These are phyloP conservation scores for Nesogale talazaci DNA, from an alignment of 2,113 vertebrate genomes.

Conservation along the genomic window DNA sequence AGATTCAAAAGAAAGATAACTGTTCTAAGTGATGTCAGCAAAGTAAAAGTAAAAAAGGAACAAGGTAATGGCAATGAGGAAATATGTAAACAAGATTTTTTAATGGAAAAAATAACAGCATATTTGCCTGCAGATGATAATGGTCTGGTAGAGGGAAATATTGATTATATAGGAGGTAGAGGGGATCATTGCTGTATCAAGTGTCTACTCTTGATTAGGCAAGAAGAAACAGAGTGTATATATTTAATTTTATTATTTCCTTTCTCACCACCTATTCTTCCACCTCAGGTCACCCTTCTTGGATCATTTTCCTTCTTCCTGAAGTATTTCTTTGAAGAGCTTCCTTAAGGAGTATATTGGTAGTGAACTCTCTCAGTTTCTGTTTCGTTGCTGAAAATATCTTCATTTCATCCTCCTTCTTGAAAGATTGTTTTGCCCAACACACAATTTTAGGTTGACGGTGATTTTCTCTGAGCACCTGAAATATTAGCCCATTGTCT, in stretches of 20 bases:
- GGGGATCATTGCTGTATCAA: too few relatives aligned
- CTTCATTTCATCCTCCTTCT: conserved; percentile 31
- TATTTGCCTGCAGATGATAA: neutral
- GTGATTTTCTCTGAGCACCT: conserved; percentile 1
- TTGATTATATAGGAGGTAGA: neutral
- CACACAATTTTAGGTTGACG: neutral
- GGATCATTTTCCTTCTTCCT: neutral
- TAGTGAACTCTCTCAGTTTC: neutral
- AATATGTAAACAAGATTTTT: neutral
- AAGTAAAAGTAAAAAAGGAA: neutral
- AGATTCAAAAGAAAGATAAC: neutral
- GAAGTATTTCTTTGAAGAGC: neutral
- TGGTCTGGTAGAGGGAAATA: neutral
- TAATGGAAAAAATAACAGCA: neutral
- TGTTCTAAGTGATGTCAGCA: neutral
- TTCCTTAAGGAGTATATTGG: neutral
- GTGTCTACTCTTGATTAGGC: neutral
- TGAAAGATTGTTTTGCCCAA: conserved; percentile 12
- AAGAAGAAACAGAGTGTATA: neutral
- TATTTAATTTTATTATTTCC: neutral
- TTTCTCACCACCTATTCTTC: neutral
- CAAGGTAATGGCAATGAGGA: neutral
- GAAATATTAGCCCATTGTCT: neutral
- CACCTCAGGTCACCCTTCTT: neutral
- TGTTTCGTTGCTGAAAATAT: conserved; percentile 33